Evolutionary conservation across 2,888 invertebrate genomes (phyloP), one percentile per base, ranked within the genome.

Genomic region (Macrophya annulata): DNA sequence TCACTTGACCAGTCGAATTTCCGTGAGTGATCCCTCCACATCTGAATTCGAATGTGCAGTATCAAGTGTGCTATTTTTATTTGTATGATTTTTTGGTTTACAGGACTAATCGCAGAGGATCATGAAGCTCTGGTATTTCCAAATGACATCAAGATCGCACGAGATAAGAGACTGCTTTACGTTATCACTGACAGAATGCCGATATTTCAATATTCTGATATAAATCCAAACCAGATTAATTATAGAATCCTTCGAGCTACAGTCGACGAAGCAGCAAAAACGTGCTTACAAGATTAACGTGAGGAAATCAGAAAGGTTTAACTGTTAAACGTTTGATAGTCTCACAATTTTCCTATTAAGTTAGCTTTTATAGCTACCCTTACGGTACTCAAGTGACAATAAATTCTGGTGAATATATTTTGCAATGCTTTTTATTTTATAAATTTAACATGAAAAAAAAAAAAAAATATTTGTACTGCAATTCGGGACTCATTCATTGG

Each of bases 61-160:
- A 55, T n/a, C 6, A 21, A 31, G 59, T 72, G 62, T n/a, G 25
- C 12, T 2, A 62, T 55, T 15, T 40, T 55, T 79, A 9, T 85
- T 81, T 74, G 72, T 86, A 0, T 12, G 2, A 81, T 68, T 85
- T 85, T 51, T 79, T 86, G 5, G 12, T 17, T 89, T 90, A 95
- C 96, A 90, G 96, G 95, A 0, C 93, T 97, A 0, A 95, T 97
- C 10, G 95, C 96, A 86, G 95, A 95, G 82, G 96, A 97, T 90
- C 94, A 96, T n/a, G 94, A 94, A 59, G 95, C 95, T 9, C 93
- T 96, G 86, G 95, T 97, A 84, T 98, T 97, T 91, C 97, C 97
- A 10, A 97, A 97, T 90, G 98, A 98, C 90, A 91, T 98, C 86
- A 91, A 88, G 9, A 89, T 93, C 71, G 91, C 92, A 65, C 85